Conservation (phyloP, 2,888 invertebrate genomes). For the Thereva unica region DNA sequence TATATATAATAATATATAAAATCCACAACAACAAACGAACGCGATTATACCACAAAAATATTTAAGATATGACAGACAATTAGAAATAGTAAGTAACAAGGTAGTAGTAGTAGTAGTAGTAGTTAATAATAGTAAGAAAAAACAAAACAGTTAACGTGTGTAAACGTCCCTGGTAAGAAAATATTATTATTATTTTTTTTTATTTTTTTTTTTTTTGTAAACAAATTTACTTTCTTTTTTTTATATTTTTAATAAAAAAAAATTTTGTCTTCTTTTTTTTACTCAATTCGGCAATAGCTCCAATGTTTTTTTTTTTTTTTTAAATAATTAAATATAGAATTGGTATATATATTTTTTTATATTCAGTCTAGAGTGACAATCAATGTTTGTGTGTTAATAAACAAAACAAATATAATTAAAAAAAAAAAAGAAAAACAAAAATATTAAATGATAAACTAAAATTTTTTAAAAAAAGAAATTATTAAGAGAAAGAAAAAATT, state of each 20-base stretch:
- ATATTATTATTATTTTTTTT: constrained; percentile 21
- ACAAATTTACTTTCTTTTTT: constrained; percentile 1
- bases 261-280: background rate
- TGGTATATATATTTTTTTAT: background rate
- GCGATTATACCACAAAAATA: constrained; percentile 17
- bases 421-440: background rate
- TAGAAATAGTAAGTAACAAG: constrained; percentile 5
- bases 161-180: constrained; percentile 35
- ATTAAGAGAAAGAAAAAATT: background rate
- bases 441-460: constrained; percentile 6
- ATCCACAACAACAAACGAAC: constrained; percentile 35
- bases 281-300: background rate
- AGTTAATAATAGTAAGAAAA: constrained; percentile 3
- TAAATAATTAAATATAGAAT: background rate
- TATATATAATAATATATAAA: background rate
- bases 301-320: constrained; percentile 2
- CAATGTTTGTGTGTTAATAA: constrained; percentile 39
- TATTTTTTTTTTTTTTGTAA: background rate
- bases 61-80: constrained; percentile 26
- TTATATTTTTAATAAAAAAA: background rate
- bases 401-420: constrained; percentile 1
- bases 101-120: background rate
- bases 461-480: background rate
- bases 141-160: constrained; percentile 38
- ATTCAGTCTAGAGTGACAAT: constrained; percentile 39